These are phyloP conservation scores for Chloroclysta siterata DNA, from an alignment of 2,888 invertebrate genomes.

Conservation along the genomic window DNA sequence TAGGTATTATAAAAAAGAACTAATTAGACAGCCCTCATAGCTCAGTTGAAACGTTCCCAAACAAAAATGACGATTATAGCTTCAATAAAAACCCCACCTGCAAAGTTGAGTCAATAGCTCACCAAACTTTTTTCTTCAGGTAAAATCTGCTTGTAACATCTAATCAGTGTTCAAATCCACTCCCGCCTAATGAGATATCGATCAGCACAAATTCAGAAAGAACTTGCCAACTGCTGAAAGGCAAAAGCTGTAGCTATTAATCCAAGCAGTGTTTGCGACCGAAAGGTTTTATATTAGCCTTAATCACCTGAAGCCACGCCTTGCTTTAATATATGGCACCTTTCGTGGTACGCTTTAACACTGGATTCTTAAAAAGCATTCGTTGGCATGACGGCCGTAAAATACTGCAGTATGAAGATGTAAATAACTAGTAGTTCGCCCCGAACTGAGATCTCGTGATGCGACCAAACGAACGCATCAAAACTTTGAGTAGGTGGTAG, in stretches of 20 bases:
- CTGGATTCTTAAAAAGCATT: background rate
- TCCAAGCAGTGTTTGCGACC: slow-evolving; percentile 19
- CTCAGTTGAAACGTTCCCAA: no score
- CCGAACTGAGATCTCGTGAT: no score
- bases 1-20: no score
- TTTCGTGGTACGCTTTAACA: background rate
- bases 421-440: no score
- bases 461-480: no score
- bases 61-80: no score
- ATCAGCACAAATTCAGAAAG: slow-evolving; percentile 20
- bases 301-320: slow-evolving; percentile 22
- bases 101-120: no score
- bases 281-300: slow-evolving; percentile 28
- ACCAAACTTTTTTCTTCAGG: no score
- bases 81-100: no score
- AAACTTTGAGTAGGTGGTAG: no score
- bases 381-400: background rate
- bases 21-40: no score
- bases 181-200: slow-evolving; percentile 20
- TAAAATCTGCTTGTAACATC: no score
- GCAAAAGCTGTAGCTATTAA: slow-evolving; percentile 24
- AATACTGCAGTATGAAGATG: background rate
- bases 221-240: slow-evolving; percentile 15
- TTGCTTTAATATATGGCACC: slow-evolving; percentile 19
- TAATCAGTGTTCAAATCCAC: slow-evolving; percentile 17